Conservation (phyloP, 2,888 invertebrate species). For the Lasioglossum morio region DNA sequence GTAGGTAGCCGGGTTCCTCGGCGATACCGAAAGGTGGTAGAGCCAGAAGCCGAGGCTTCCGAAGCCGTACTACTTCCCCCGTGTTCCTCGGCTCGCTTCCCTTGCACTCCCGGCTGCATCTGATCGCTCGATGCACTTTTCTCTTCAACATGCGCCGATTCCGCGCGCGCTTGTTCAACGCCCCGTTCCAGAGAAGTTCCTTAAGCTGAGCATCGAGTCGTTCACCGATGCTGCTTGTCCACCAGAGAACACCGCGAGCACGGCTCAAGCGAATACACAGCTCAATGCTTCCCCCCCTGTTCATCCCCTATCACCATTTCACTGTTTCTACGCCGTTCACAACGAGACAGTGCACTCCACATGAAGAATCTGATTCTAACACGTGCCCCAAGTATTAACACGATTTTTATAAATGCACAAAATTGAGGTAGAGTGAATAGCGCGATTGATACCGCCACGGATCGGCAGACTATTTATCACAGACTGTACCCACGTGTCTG, state of each 20-base stretch:
- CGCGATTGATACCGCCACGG: too few species aligned
- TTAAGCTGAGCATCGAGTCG: slow-evolving; percentile 21
- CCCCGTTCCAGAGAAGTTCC: slow-evolving; percentile 28
- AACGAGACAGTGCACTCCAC: not conserved
- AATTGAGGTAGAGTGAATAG: too few species aligned
- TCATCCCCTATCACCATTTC: not conserved
- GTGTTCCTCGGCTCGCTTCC: slow-evolving; percentile 70
- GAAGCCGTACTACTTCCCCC: slow-evolving; percentile 80
- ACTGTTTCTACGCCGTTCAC: not conserved
- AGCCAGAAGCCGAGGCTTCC: slow-evolving; percentile 77
- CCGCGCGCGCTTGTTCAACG: slow-evolving; percentile 13
- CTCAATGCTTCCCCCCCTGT: not conserved
- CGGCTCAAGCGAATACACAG: not conserved
- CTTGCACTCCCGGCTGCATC: slow-evolving; percentile 57
- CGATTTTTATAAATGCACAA: too few species aligned
- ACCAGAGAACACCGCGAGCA: not conserved
- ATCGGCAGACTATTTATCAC: not conserved
- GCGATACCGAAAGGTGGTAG: slow-evolving; percentile 61
- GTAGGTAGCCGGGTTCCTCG: slow-evolving; percentile 71
- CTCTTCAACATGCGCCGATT: slow-evolving; percentile 37
- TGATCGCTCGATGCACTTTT: slow-evolving; percentile 63
- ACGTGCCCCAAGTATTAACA: not conserved
- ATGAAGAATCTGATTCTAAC: not conserved
- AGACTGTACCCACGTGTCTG: not conserved
- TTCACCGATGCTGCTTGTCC: not conserved